phyloP scores from a whole-genome alignment of 1,140 invertebrate species.

The Euschistus heros region DNA sequence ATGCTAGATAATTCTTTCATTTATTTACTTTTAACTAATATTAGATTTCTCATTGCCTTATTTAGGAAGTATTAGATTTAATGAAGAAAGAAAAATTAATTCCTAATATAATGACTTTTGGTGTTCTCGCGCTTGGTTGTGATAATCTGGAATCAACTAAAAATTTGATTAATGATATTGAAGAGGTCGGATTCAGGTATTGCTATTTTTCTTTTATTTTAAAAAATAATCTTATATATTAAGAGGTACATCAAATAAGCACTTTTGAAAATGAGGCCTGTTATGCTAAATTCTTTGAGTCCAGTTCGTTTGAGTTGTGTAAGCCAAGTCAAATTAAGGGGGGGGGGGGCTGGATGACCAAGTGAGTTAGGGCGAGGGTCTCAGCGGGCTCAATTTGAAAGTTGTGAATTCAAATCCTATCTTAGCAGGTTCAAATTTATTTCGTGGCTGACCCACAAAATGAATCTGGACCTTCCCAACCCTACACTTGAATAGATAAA shows the following conservation, averaged over 20 bases:
- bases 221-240: not conserved
- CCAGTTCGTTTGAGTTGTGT: too few species aligned
- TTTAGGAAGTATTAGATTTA: constrained; percentile 47
- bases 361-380: too few species aligned
- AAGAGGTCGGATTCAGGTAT: constrained; percentile 49
- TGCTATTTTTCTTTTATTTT: not conserved
- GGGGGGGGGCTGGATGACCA: too few species aligned
- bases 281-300: not conserved
- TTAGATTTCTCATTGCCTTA: not conserved
- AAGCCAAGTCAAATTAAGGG: too few species aligned
- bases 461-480: too few species aligned
- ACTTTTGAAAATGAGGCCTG: not conserved
- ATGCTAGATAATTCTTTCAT: not conserved
- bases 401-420: too few species aligned
- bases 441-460: too few species aligned
- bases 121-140: constrained; percentile 70
- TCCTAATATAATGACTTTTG: constrained; percentile 74
- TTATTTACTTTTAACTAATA: not conserved
- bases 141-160: constrained; percentile 44
- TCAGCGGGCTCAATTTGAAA: too few species aligned
- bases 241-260: not conserved
- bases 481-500: too few species aligned
- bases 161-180: constrained; percentile 57
- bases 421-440: too few species aligned
- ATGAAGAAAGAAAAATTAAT: constrained; percentile 48